Evolutionary conservation across 1,140 invertebrate genomes (phyloP).

Genomic region (Drosophila truncata): DNA sequence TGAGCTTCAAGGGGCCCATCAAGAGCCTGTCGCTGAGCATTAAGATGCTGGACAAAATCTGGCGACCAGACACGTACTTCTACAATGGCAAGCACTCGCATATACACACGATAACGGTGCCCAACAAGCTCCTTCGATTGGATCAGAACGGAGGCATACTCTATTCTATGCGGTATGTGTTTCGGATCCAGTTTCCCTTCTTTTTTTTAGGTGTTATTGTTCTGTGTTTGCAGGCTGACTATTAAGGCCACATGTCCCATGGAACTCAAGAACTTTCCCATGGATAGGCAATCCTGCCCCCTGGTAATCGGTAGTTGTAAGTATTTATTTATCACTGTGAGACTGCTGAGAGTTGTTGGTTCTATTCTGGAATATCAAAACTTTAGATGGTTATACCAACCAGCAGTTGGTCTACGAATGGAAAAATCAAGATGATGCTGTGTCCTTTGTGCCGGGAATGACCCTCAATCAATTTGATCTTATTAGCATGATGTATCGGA

Average conservation of each 20-base stretch:
- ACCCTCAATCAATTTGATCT: conserved; percentile 96
- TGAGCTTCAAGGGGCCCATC: conserved; percentile 93
- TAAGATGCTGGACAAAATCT: conserved; percentile 96
- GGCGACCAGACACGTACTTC: conserved; percentile 98
- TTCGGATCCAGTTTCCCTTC: too few species aligned
- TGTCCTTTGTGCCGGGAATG: conserved; percentile 95
- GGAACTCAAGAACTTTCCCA: conserved; percentile 98
- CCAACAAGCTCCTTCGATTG: conserved; percentile 96
- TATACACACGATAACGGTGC: conserved; percentile 97
- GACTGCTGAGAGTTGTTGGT: background rate
- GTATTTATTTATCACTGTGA: conserved; percentile 86
- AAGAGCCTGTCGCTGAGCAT: conserved; percentile 94
- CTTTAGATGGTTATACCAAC: conserved; percentile 95
- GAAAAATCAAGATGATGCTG: conserved; percentile 92
- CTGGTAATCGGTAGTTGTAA: conserved; percentile 97
- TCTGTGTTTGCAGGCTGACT: conserved; percentile 90
- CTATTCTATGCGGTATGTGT: conserved; percentile 95
- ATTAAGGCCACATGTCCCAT: conserved; percentile 99
- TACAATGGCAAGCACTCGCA: conserved; percentile 97
- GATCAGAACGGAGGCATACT: conserved; percentile 95
- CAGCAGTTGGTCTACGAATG: conserved; percentile 96
- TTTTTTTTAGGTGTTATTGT: too few species aligned
- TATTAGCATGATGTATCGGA: conserved; percentile 93
- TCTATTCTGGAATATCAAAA: too few species aligned
- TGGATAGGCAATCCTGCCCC: conserved; percentile 97